Conservation (phyloP, 2,888 invertebrate genomes). For the Pristionchus arcanus region DNA sequence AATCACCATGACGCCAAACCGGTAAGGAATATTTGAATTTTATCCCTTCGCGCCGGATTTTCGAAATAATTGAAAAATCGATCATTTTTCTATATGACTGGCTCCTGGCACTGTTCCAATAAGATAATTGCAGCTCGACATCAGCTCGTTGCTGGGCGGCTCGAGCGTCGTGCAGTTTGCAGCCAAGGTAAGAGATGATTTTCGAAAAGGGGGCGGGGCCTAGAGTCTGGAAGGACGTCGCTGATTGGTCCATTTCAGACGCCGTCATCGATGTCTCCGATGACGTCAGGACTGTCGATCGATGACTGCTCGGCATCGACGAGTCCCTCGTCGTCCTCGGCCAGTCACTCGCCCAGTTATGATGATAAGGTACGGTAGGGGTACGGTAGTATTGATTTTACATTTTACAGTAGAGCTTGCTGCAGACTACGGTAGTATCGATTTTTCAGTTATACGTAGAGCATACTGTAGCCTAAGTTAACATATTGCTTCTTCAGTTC, state of each 20-base stretch:
- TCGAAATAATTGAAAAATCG: neutral
- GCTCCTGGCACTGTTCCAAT: neutral
- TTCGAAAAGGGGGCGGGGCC: neutral
- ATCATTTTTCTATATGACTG: neutral
- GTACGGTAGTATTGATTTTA: neutral
- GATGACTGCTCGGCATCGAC: constrained; percentile 6
- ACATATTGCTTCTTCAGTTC: neutral
- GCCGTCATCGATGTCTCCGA: constrained; percentile 49
- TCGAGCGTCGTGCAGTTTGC: constrained; percentile 45
- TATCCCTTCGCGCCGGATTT: neutral
- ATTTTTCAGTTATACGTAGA: neutral
- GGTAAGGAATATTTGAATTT: neutral
- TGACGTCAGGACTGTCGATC: constrained; percentile 34
- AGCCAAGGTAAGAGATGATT: constrained; percentile 4
- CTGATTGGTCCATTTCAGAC: constrained; percentile 3
- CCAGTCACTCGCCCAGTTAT: neutral
- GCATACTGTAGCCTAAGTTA: neutral
- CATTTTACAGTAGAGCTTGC: neutral
- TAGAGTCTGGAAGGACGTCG: neutral
- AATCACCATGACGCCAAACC: neutral
- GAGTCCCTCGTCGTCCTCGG: neutral
- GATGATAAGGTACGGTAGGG: constrained; percentile 49
- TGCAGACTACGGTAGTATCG: neutral
- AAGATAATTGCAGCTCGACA: constrained; percentile 15
- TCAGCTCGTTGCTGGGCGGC: constrained; percentile 4